These are phyloP conservation scores for Ibidorhyncha struthersii DNA, from an alignment of 2,113 vertebrate genomes.

Conservation along the genomic window DNA sequence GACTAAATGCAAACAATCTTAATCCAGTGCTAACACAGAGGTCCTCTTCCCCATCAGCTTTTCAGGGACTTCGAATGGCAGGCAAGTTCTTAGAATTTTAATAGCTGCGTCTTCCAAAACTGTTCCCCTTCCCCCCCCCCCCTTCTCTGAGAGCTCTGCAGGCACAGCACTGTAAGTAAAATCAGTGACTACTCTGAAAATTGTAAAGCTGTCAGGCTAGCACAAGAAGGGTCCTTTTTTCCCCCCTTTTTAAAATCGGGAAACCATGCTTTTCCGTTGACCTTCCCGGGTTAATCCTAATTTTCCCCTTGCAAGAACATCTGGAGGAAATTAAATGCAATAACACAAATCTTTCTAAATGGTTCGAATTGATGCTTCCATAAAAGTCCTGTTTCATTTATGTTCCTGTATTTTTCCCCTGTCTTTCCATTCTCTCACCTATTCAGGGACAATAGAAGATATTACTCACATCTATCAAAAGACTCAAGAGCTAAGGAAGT, in stretches of 20 bases:
- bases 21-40: not conserved
- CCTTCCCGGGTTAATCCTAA: constrained; percentile 20
- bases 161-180: not conserved
- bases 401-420: not conserved
- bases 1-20: constrained; percentile 15
- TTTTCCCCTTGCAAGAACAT: not conserved
- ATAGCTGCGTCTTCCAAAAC: not conserved
- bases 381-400: constrained; percentile 23
- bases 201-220: not conserved
- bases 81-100: not conserved
- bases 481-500: not conserved
- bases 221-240: not conserved
- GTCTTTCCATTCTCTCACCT: not conserved
- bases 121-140: too few relatives aligned
- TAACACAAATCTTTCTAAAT: constrained; percentile 17
- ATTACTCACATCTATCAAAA: constrained; percentile 16
- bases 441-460: not conserved
- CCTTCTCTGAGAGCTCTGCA: not conserved
- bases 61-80: not conserved
- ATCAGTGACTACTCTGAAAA: not conserved
- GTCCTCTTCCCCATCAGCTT: not conserved
- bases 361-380: not conserved
- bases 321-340: constrained; percentile 38
- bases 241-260: not conserved
- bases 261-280: not conserved